Evolutionary conservation across 2,797 vertebrate species (phyloP).

Genomic region (Coreius guichenoti): DNA sequence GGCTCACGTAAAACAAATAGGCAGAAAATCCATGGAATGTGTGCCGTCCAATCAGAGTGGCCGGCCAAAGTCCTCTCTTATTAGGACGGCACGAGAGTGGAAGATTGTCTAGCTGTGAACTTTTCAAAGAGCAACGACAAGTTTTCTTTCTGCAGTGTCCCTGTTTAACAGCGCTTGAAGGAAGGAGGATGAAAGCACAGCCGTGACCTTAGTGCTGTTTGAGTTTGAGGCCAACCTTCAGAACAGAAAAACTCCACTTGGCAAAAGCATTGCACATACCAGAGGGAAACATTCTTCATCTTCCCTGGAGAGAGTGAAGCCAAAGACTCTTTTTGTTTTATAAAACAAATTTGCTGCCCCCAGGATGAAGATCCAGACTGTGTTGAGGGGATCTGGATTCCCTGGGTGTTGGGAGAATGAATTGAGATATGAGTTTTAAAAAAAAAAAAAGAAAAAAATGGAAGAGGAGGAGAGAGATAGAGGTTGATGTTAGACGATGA

Average conservation of each 20-base stretch:
- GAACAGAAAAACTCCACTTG: conserved; percentile 57
- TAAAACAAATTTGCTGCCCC: conserved; percentile 33
- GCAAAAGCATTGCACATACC: conserved; percentile 58
- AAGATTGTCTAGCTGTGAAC: neutral
- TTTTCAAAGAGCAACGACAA: neutral
- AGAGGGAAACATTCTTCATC: conserved; percentile 57
- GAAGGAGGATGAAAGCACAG: neutral
- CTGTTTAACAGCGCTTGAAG: conserved; percentile 4
- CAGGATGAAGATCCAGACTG: conserved; percentile 40
- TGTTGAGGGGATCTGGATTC: conserved; percentile 19
- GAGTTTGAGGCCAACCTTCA: neutral
- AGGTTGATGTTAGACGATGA: conserved; percentile 12
- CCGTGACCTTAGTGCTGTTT: neutral
- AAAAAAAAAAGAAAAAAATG: neutral
- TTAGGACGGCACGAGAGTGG: neutral
- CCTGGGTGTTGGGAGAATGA: neutral
- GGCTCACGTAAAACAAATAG: conserved; percentile 12
- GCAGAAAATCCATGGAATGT: conserved; percentile 29
- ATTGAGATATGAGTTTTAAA: neutral
- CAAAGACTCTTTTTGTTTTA: conserved; percentile 5
- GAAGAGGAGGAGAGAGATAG: neutral
- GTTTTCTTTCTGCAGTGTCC: conserved; percentile 4
- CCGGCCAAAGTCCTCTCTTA: conserved; percentile 1
- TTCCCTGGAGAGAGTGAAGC: conserved; percentile 16
- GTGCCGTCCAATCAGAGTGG: conserved; percentile 10